These are phyloP conservation scores for Hiodon alosoides DNA, from an alignment of 2,113 vertebrate species.

Conservation along the genomic window DNA sequence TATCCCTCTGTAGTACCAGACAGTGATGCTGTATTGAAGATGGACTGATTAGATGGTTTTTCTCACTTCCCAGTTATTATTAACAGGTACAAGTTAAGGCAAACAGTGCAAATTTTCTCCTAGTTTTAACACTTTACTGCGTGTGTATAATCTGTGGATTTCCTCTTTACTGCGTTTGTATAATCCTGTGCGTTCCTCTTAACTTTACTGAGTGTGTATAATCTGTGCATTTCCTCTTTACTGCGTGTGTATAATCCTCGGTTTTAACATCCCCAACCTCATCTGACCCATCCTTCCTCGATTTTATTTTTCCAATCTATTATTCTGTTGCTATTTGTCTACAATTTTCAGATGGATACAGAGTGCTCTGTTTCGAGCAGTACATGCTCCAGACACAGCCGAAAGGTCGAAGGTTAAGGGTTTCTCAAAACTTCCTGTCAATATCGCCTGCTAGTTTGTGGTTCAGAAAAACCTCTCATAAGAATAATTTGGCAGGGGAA, in stretches of 20 bases:
- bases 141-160: too few species aligned
- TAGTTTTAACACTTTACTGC: too few species aligned
- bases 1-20: constrained; percentile 6
- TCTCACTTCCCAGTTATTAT: too few species aligned
- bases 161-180: too few species aligned
- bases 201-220: too few species aligned
- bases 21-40: not conserved
- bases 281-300: not conserved
- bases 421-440: constrained; percentile 48
- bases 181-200: too few species aligned
- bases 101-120: too few species aligned
- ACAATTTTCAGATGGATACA: constrained; percentile 49
- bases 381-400: constrained; percentile 49
- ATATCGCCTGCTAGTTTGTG: constrained; percentile 42
- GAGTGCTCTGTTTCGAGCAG: constrained; percentile 39
- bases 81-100: too few species aligned
- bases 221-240: too few species aligned
- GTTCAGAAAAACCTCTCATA: constrained; percentile 46
- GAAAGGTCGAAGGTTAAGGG: constrained; percentile 53
- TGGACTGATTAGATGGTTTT: too few species aligned
- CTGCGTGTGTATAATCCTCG: too few species aligned
- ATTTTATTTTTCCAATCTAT: constrained; percentile 48
- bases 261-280: too few species aligned
- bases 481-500: constrained; percentile 50
- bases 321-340: constrained; percentile 52